Percentiles rank a stretch among this genome's conserved stretches.
Evolutionary conservation across 2,797 vertebrate genomes (phyloP).

Genomic region (Sebastes goodei): DNA sequence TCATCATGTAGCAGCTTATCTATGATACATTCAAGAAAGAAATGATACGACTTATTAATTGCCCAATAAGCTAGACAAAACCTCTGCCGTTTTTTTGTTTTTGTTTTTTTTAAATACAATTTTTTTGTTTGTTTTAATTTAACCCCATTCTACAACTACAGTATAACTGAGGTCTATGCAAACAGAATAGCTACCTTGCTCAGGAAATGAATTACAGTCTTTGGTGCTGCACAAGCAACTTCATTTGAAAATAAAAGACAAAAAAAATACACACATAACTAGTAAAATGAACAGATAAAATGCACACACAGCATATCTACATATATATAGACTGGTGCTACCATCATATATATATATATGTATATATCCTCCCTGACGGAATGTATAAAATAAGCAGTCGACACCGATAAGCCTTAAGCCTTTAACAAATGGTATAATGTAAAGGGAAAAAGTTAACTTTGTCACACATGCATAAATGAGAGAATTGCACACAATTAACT

Average conservation of each 20-base stretch:
- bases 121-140: constrained; percentile 73
- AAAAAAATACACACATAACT: constrained; percentile 79
- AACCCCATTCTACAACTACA: constrained; percentile 93
- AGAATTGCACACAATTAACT: constrained; percentile 99
- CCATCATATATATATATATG: constrained; percentile 62
- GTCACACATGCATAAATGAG: constrained; percentile 99
- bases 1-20: constrained; percentile 99
- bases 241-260: constrained; percentile 86
- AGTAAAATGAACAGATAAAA: constrained; percentile 77
- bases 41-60: constrained; percentile 98
- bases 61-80: constrained; percentile 97
- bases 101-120: constrained; percentile 61
- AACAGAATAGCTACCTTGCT: constrained; percentile 97
- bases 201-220: constrained; percentile 99
- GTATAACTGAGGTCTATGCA: constrained; percentile 96
- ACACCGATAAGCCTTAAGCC: constrained; percentile 90
- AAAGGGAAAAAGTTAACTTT: constrained; percentile 89
- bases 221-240: constrained; percentile 99
- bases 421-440: constrained; percentile 91
- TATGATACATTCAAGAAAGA: constrained; percentile 99
- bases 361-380: constrained; percentile 96
- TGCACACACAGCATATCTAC: constrained; percentile 80
- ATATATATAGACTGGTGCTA: constrained; percentile 45
- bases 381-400: constrained; percentile 99
- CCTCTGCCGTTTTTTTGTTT: constrained; percentile 85